Evolutionary conservation across 2,113 vertebrate genomes (phyloP).

Genomic region (Crotalus helleri): DNA sequence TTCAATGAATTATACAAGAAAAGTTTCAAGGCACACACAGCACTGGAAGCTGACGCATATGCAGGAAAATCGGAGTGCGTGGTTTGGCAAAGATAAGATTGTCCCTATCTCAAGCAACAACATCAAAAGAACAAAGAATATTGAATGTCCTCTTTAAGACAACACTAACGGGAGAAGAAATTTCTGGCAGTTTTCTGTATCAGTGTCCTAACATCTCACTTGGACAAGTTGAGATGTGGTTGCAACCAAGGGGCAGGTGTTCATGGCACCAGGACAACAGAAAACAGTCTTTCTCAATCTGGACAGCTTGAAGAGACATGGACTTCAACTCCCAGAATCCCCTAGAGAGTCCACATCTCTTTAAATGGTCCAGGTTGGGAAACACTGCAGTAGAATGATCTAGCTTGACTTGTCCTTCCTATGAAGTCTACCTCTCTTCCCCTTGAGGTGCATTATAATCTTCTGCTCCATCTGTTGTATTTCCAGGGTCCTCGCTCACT

Average conservation of each 20-base stretch:
- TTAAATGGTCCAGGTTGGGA: not conserved
- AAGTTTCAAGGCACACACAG: not conserved
- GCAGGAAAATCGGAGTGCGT: not conserved
- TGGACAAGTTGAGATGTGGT: not conserved
- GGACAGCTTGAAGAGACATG: not conserved
- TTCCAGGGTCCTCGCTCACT: slow-evolving; percentile 29
- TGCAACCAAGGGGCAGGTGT: not conserved
- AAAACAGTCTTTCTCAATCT: not conserved
- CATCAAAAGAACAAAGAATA: not conserved
- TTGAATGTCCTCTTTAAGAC: not conserved
- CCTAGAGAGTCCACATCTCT: not conserved
- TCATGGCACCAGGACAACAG: not conserved
- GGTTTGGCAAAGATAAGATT: not conserved
- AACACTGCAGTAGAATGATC: not conserved
- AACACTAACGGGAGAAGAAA: not conserved
- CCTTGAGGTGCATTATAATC: not conserved
- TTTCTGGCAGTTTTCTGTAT: not conserved
- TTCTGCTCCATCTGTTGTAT: not conserved
- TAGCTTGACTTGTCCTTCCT: not conserved
- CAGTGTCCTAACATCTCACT: not conserved
- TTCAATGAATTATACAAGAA: not conserved
- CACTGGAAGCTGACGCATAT: not conserved
- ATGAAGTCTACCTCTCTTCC: too few species aligned
- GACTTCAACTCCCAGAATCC: not conserved
- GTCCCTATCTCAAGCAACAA: not conserved